These are phyloP conservation scores for Melanostoma mellinum DNA, from an alignment of 2,888 invertebrate species.

Conservation along the genomic window DNA sequence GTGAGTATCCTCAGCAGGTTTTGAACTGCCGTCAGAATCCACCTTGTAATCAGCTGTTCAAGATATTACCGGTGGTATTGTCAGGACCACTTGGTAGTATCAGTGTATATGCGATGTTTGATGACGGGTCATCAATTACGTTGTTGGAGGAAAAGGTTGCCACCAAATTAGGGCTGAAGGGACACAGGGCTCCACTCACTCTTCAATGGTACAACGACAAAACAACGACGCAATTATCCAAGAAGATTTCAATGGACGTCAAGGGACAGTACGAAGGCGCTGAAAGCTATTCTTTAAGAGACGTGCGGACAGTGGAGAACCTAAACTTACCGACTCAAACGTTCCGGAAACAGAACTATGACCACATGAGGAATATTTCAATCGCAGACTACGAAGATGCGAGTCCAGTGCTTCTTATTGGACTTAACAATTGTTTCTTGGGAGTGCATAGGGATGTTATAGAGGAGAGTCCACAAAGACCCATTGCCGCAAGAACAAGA, in stretches of 20 bases:
- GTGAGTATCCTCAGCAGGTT: not conserved
- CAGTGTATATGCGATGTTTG: constrained; percentile 44
- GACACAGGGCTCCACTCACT: constrained; percentile 45
- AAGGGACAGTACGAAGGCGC: constrained; percentile 13
- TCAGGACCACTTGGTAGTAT: constrained; percentile 2
- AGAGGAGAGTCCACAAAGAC: not conserved
- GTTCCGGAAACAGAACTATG: constrained; percentile 5
- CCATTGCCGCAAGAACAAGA: constrained; percentile 26
- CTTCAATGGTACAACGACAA: constrained; percentile 64
- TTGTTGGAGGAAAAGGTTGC: constrained; percentile 50
- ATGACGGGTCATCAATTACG: constrained; percentile 63
- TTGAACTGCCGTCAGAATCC: not conserved
- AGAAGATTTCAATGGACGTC: constrained; percentile 46
- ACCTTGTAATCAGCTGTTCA: not conserved
- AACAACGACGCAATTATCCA: constrained; percentile 34
- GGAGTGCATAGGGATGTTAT: no score
- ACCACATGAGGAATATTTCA: not conserved
- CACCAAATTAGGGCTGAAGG: constrained; percentile 52
- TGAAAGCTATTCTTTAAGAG: constrained; percentile 37
- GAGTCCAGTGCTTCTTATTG: no score
- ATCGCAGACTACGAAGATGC: no score
- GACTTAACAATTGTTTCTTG: not conserved
- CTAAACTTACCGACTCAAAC: constrained; percentile 30
- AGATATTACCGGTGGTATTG: not conserved
- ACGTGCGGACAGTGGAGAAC: constrained; percentile 43